Percentiles rank a stretch among this genome's conserved stretches.
Evolutionary conservation across 2,888 invertebrate genomes (phyloP).

Genomic region (Phrixothrix hirtus): DNA sequence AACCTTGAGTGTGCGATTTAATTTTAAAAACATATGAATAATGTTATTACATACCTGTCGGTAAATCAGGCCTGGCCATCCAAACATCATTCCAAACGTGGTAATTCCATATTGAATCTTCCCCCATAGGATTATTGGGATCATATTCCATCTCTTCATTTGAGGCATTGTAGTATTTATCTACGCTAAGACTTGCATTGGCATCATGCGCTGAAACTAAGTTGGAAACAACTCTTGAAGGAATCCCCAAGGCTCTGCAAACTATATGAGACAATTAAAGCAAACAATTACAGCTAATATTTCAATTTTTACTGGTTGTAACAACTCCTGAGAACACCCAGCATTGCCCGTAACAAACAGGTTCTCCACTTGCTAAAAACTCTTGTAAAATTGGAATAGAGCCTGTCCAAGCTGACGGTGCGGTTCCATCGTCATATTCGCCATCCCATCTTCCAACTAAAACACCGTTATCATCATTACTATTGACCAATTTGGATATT

Average conservation of each 20-base stretch:
- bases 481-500: conserved; percentile 76
- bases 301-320: conserved; percentile 65
- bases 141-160: conserved; percentile 69
- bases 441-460: conserved; percentile 76
- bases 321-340: conserved; percentile 86
- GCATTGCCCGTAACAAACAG: conserved; percentile 83
- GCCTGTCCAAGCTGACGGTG: conserved; percentile 80
- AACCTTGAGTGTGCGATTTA: too few relatives aligned
- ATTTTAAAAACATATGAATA: too few relatives aligned
- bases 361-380: conserved; percentile 65
- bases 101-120: conserved; percentile 86
- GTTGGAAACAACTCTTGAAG: conserved; percentile 80
- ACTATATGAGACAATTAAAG: conserved; percentile 55
- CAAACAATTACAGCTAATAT: neutral
- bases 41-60: conserved; percentile 56
- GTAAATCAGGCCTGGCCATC: conserved; percentile 81
- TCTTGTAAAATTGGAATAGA: conserved; percentile 76
- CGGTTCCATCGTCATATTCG: conserved; percentile 72
- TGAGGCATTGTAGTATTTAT: conserved; percentile 71
- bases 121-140: conserved; percentile 67
- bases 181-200: conserved; percentile 76
- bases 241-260: conserved; percentile 79
- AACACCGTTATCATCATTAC: conserved; percentile 77
- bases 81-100: conserved; percentile 90
- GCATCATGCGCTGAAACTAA: conserved; percentile 85